phyloP scores from a whole-genome alignment of 2,888 invertebrate species.

The Brachyptera putata region DNA sequence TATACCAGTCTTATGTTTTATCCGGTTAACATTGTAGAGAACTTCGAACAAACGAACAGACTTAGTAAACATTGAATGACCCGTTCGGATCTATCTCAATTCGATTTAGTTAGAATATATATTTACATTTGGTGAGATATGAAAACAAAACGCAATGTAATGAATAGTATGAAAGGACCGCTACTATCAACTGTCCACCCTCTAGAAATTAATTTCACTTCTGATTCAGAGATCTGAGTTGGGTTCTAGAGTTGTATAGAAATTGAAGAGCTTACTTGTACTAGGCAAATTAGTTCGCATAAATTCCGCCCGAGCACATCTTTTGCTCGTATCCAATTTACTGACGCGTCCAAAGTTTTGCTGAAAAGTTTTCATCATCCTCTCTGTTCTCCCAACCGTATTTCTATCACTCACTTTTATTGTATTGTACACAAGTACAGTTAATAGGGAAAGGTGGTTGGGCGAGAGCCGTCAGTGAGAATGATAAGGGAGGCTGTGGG shows the following conservation, averaged over 20 bases:
- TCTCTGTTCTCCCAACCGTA: background rate
- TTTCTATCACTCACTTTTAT: conserved; percentile 20
- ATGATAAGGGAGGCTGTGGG: no score
- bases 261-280: background rate
- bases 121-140: no score
- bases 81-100: no score
- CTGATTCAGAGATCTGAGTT: background rate
- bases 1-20: no score
- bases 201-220: conserved; percentile 4
- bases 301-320: conserved; percentile 13
- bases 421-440: conserved; percentile 18
- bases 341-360: conserved; percentile 16
- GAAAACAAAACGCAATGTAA: no score
- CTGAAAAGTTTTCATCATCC: conserved; percentile 15
- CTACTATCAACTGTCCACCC: conserved; percentile 4
- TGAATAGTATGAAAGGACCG: no score
- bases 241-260: background rate
- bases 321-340: conserved; percentile 12
- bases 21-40: no score
- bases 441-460: background rate
- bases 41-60: no score
- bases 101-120: no score
- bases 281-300: conserved; percentile 11
- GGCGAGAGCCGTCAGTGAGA: background rate
- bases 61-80: no score